Evolutionary conservation across 64 coral and sea anemone species (phyloP), one percentile per base, ranked within the genome.

Genomic region (Acropora tenuis): DNA sequence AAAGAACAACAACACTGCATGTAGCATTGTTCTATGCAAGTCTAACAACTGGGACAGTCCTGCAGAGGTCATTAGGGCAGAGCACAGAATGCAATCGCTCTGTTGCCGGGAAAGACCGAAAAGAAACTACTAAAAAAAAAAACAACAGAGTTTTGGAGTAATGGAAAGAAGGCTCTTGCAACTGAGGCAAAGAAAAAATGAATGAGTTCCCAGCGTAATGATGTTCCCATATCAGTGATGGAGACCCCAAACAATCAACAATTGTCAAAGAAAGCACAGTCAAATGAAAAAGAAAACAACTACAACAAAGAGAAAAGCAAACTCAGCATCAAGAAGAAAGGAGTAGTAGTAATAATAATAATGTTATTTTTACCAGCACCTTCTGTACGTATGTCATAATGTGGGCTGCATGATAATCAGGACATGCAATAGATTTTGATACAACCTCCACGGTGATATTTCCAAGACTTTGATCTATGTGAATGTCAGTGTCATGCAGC

Each of bases 21-120:
- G 79, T 48, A 63, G 57, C 42, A 89, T 93, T 79, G 91, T 93
- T 63, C 84, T 79, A 20, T 41, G n/a, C 63, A 93, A 93, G 43
- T 88, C 65, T 88, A 93, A 79, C 43, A 93, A 93, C 91, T 93
- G 82, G 82, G 91, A 93, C 48, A 93, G 58, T 74, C 86, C 86
- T 41, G 79, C 92, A 50, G 92, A 94, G 65, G 80, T 94, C 43
- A 88, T 94, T 19, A 43, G 71, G 44, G 79, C 86, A 75, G 92
- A 89, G 79, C 79, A 89, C 79, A 74, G 86, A 55, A 41, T 84
- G 48, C 76, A 74, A 76, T 55, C 47, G 50, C 47, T 89, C 69
- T 61, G 71, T 40, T 89, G 76, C 77, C 74, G 79, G 82, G 86
- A 89, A 59, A 88, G 78, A 76, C 76, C 42, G 74, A 93, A 89